Evolutionary conservation across 2,888 invertebrate genomes (phyloP), one percentile per base, ranked within the genome.

Genomic region (Helleia helle): DNA sequence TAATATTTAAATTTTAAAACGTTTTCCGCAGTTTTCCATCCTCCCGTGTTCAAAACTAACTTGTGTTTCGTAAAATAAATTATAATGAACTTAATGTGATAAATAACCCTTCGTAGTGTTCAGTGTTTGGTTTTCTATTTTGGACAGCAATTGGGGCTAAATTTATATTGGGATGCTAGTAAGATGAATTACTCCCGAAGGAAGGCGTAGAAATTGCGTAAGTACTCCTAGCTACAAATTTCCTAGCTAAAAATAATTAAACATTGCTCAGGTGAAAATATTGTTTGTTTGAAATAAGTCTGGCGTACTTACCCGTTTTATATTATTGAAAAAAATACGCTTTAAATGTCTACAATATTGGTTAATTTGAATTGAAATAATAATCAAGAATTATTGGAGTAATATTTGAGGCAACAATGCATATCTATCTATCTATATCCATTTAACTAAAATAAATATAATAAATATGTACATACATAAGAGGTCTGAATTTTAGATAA

Each of bases 121-220:
- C 52, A 56, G 65, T 79, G 69, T 48, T 57, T 58, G 45, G 52
- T 63, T 65, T 58, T 74, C 77, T 81, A 79, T 79, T 83, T 80
- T 66, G 65, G 76, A 80, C 71, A 59, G 55, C 62, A 56, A 59
- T 67, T 64, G 54, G 59, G 60, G 65, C 75, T 79, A 79, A 68
- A 71, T 68, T 62, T 76, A 75, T 50, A 50, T 64, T 40, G 46
- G 46, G 52, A 55, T 58, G 59, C 57, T 59, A 58, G 66, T 66
- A 69, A 69, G 69, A 72, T 79, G 70, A 68, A 70, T 69, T 69
- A 59, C 60, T 58, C 49, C 45, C 56, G 53, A 52, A 53, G 55
- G 61, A 58, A 67, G 65, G 57, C 58, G 54, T 54, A 46, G 43
- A 66, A 76, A 75, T 79, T 77, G 77, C 80, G 81, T 81, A 79